Evolutionary conservation across 2,888 invertebrate genomes (phyloP).

Genomic region (Andrena haemorrhoa): DNA sequence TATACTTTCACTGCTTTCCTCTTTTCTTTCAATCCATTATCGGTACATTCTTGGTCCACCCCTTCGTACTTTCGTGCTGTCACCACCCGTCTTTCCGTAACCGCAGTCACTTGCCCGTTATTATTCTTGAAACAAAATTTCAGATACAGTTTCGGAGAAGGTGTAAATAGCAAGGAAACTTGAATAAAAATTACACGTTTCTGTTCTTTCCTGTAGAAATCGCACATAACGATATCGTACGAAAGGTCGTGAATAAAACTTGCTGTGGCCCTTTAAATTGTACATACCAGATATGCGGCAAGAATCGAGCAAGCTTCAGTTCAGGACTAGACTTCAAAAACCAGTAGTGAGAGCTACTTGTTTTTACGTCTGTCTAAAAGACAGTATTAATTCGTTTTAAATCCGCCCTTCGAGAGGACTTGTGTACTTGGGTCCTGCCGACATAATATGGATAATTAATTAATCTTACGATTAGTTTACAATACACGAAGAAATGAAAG

Average conservation of each 20-base stretch:
- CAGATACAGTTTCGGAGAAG: background rate
- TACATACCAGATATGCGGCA: conserved; percentile 23
- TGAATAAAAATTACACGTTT: background rate
- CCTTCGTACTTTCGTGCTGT: too few relatives aligned
- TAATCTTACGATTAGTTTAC: too few relatives aligned
- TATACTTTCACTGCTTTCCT: too few relatives aligned
- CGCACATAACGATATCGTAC: background rate
- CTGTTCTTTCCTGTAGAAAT: background rate
- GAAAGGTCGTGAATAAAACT: background rate
- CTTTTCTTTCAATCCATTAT: too few relatives aligned
- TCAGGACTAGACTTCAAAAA: conserved; percentile 38
- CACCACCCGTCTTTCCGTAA: too few relatives aligned
- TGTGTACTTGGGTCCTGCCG: background rate
- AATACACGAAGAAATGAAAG: too few relatives aligned
- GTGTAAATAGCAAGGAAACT: background rate
- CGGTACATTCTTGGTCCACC: too few relatives aligned
- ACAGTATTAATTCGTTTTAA: background rate
- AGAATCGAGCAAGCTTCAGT: conserved; percentile 31
- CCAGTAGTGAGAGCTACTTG: conserved; percentile 45
- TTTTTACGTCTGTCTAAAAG: background rate
- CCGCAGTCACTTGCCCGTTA: too few relatives aligned
- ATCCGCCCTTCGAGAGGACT: conserved; percentile 7
- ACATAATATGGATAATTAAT: too few relatives aligned
- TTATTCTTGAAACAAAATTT: background rate
- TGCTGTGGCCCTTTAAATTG: background rate